Conservation (phyloP, 2,113 vertebrate genomes). For the Bostrychus sinensis region DNA sequence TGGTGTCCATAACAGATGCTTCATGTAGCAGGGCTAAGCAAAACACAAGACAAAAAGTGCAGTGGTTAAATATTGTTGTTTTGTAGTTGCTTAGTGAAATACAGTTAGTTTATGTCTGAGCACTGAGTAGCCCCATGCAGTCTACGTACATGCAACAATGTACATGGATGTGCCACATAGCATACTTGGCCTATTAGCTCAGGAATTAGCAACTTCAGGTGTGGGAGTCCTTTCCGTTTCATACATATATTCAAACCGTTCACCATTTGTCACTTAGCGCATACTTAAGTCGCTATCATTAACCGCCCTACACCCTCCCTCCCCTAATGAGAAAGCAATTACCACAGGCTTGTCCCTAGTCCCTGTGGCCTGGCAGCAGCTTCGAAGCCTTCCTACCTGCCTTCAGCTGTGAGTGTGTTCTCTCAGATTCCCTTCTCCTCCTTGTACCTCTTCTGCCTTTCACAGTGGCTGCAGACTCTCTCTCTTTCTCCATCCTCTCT, state of each 20-base stretch:
- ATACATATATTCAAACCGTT: slow-evolving; percentile 50
- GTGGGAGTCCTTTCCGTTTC: slow-evolving; percentile 49
- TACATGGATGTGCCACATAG: slow-evolving; percentile 46
- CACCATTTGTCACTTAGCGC: slow-evolving; percentile 71
- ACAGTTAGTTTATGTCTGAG: not conserved
- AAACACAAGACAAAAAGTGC: slow-evolving; percentile 22
- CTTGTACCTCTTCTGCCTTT: slow-evolving; percentile 76
- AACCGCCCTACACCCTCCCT: slow-evolving; percentile 67
- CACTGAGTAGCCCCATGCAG: slow-evolving; percentile 36
- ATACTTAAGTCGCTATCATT: slow-evolving; percentile 76
- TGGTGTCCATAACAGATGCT: slow-evolving; percentile 5
- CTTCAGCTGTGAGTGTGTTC: slow-evolving; percentile 74
- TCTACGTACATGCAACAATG: slow-evolving; percentile 53
- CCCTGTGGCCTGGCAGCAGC: slow-evolving; percentile 64
- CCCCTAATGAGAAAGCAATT: slow-evolving; percentile 82
- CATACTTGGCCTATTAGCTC: slow-evolving; percentile 61
- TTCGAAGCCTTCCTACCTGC: slow-evolving; percentile 73
- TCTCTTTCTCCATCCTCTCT: slow-evolving; percentile 82
- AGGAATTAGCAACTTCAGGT: slow-evolving; percentile 54
- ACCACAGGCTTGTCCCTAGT: slow-evolving; percentile 67
- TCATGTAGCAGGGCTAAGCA: slow-evolving; percentile 33
- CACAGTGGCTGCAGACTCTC: slow-evolving; percentile 79
- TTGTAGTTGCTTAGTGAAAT: not conserved
- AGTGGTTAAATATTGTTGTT: not conserved
- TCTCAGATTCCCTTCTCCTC: slow-evolving; percentile 75